phyloP scores from a whole-genome alignment of 37 sponge, comb jelly and placozoan genomes.

The Cliona cf. orientalis region DNA sequence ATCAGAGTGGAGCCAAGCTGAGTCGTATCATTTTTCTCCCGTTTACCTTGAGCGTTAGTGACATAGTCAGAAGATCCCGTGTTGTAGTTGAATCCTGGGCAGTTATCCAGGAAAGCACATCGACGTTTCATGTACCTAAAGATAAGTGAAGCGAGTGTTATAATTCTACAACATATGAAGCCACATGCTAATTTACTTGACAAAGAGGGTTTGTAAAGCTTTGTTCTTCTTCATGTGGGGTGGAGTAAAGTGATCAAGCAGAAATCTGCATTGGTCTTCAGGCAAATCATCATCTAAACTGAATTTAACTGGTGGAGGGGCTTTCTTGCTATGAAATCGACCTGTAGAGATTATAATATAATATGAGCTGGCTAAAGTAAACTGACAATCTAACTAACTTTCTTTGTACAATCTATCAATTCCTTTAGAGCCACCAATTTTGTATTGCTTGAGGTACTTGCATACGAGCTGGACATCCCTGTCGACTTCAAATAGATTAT shows the following conservation, averaged over 20 bases:
- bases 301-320: constrained; percentile 43
- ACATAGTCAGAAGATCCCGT: constrained; percentile 7
- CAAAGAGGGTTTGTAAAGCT: constrained; percentile 76
- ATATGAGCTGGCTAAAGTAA: not conserved
- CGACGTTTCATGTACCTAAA: constrained; percentile 76
- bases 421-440: constrained; percentile 39
- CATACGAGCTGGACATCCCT: constrained; percentile 88
- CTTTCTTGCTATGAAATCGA: not conserved
- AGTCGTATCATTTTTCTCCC: constrained; percentile 47
- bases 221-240: constrained; percentile 74
- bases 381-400: not conserved
- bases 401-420: constrained; percentile 32
- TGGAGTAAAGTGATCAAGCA: constrained; percentile 70
- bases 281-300: constrained; percentile 35
- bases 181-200: constrained; percentile 76
- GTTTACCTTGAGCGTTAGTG: not conserved
- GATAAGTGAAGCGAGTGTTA: constrained; percentile 24
- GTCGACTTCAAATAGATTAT: constrained; percentile 68
- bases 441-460: constrained; percentile 83
- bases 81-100: constrained; percentile 70
- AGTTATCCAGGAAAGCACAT: constrained; percentile 56
- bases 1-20: constrained; percentile 84
- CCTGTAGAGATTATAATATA: not conserved
- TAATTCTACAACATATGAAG: too few species aligned
- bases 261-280: constrained; percentile 51